A percentile compares a stretch with the other conserved stretches of the same genome.
Conservation (phyloP, 2,888 invertebrate genomes). For the Gymnoscelis rufifasciata region DNA sequence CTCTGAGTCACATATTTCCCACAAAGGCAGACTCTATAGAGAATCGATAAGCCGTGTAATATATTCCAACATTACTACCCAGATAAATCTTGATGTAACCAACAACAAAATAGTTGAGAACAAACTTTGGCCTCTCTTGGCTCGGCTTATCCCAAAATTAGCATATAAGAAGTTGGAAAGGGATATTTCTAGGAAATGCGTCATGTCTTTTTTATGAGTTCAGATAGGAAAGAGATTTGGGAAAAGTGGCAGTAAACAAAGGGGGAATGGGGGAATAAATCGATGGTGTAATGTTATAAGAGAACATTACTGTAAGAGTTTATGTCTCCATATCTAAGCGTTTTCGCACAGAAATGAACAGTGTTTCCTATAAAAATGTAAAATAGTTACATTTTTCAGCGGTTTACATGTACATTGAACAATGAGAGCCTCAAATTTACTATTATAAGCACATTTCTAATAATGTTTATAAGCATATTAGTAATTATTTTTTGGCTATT, state of each 20-base stretch:
- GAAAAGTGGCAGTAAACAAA: slow-evolving; percentile 11
- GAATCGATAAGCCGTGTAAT: slow-evolving; percentile 14
- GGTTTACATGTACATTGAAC: too few relatives aligned
- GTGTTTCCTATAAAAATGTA: too few relatives aligned
- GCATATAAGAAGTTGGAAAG: slow-evolving; percentile 51
- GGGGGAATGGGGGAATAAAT: slow-evolving; percentile 11
- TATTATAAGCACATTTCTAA: too few relatives aligned
- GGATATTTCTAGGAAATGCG: slow-evolving; percentile 38
- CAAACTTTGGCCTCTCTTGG: slow-evolving; percentile 42
- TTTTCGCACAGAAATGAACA: too few relatives aligned
- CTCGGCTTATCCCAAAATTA: slow-evolving; percentile 58
- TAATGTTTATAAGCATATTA: too few relatives aligned
- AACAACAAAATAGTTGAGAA: slow-evolving; percentile 48
- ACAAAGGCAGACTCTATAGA: not conserved
- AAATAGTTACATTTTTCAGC: too few relatives aligned
- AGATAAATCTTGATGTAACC: slow-evolving; percentile 38
- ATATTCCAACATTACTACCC: slow-evolving; percentile 30
- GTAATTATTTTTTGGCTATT: too few relatives aligned
- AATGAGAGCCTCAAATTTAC: too few relatives aligned
- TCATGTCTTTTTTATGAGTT: slow-evolving; percentile 42
- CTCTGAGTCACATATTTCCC: too few relatives aligned
- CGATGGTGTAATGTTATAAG: slow-evolving; percentile 4
- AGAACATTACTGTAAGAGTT: not conserved
- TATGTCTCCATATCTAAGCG: too few relatives aligned
- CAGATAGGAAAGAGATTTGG: slow-evolving; percentile 41